Evolutionary conservation across 2,888 invertebrate genomes (phyloP).

Genomic region (Habrosyne pyritoides): DNA sequence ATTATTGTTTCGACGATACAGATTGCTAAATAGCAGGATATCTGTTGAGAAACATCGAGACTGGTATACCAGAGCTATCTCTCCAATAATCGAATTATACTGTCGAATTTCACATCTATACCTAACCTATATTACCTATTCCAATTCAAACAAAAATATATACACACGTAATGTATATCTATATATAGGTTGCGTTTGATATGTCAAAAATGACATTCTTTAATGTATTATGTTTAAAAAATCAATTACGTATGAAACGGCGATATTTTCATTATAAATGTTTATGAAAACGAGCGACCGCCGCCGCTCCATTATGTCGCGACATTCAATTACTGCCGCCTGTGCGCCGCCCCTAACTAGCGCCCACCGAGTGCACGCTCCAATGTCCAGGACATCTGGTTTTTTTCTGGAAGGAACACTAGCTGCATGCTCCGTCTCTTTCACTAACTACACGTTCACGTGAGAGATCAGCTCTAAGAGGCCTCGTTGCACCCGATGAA

Average conservation of each 20-base stretch:
- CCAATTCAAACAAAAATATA: not conserved
- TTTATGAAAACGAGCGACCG: slow-evolving; percentile 2
- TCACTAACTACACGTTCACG: too few relatives aligned
- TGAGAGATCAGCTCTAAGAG: too few relatives aligned
- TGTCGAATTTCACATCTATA: not conserved
- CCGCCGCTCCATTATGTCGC: slow-evolving; percentile 4
- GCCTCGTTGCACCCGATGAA: too few relatives aligned
- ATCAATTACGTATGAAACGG: slow-evolving; percentile 6
- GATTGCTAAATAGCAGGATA: too few relatives aligned
- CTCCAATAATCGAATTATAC: too few relatives aligned
- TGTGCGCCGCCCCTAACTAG: not conserved
- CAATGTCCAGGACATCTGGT: too few relatives aligned
- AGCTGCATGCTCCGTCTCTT: too few relatives aligned
- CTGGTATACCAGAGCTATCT: too few relatives aligned
- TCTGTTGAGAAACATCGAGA: too few relatives aligned
- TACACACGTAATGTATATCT: not conserved
- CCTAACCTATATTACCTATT: not conserved
- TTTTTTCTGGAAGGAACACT: too few relatives aligned
- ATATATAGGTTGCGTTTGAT: not conserved
- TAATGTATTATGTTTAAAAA: not conserved
- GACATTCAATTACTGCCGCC: slow-evolving; percentile 9
- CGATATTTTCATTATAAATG: not conserved
- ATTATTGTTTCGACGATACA: too few relatives aligned
- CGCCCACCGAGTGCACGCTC: not conserved
- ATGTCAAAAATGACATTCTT: not conserved